Evolutionary conservation across 2,113 vertebrate species (phyloP).

Genomic region (Tricholaema leucomelas): DNA sequence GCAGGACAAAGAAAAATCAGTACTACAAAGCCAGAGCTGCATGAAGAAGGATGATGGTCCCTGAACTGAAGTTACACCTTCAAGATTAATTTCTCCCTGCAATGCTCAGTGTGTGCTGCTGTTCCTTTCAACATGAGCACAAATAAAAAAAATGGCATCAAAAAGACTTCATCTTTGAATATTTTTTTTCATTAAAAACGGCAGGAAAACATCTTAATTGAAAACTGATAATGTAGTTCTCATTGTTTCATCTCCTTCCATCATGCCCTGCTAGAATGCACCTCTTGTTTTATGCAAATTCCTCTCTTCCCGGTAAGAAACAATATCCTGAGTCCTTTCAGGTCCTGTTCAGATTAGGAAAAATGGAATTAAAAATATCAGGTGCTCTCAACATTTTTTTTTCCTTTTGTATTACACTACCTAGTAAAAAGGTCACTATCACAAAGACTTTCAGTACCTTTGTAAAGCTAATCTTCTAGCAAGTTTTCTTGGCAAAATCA

Average conservation of each 20-base stretch:
- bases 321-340: not conserved
- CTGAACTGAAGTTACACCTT: not conserved
- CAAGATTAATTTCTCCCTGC: not conserved
- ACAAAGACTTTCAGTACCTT: not conserved
- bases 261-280: not conserved
- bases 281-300: not conserved
- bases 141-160: not conserved
- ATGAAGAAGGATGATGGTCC: not conserved
- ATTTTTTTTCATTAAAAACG: not conserved
- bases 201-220: fast-evolving
- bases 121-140: not conserved
- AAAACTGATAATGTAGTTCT: not conserved
- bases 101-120: not conserved
- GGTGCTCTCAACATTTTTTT: fast-evolving
- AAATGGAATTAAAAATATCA: not conserved
- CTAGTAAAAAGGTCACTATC: not conserved
- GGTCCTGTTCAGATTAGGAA: not conserved
- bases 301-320: not conserved
- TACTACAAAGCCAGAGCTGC: fast-evolving
- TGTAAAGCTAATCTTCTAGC: not conserved
- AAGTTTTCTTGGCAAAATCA: not conserved
- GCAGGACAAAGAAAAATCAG: not conserved
- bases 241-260: not conserved
- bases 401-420: fast-evolving
- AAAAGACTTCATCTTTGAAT: not conserved